These are phyloP conservation scores for Plemyria rubiginata DNA, from an alignment of 2,888 invertebrate species.

Conservation along the genomic window DNA sequence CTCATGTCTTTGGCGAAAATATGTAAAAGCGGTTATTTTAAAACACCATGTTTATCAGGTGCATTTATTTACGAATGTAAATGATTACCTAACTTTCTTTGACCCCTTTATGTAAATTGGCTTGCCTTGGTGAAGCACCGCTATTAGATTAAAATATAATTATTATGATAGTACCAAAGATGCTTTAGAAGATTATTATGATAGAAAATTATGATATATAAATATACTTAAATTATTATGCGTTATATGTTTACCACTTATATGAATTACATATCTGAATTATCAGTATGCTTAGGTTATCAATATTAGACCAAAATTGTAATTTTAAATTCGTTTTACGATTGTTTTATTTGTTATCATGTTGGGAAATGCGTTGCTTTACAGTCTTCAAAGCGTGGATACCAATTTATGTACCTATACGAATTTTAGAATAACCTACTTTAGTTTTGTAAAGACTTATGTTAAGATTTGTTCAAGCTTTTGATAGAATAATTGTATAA, in stretches of 20 bases:
- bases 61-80: constrained; percentile 25
- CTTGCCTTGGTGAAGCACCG: background rate
- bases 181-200: background rate
- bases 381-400: constrained; percentile 43
- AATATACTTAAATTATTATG: no score
- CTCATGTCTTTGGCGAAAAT: constrained; percentile 18
- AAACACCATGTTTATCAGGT: constrained; percentile 10
- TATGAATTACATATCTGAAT: no score
- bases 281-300: constrained; percentile 1
- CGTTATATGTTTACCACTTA: no score
- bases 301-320: background rate
- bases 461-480: constrained; percentile 58
- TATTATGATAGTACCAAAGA: background rate
- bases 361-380: constrained; percentile 9
- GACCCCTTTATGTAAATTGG: constrained; percentile 26
- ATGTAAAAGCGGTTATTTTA: constrained; percentile 23
- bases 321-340: constrained; percentile 2
- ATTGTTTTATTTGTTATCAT: constrained; percentile 13
- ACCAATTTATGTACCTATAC: constrained; percentile 30
- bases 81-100: constrained; percentile 33
- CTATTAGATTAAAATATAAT: background rate
- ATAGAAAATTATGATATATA: background rate
- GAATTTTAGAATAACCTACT: constrained; percentile 67
- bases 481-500: constrained; percentile 67
- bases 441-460: constrained; percentile 61